A percentile compares a stretch with the other conserved stretches of the same genome.
phyloP scores from a whole-genome alignment of 2,888 invertebrate species.

The Mayetiola destructor region DNA sequence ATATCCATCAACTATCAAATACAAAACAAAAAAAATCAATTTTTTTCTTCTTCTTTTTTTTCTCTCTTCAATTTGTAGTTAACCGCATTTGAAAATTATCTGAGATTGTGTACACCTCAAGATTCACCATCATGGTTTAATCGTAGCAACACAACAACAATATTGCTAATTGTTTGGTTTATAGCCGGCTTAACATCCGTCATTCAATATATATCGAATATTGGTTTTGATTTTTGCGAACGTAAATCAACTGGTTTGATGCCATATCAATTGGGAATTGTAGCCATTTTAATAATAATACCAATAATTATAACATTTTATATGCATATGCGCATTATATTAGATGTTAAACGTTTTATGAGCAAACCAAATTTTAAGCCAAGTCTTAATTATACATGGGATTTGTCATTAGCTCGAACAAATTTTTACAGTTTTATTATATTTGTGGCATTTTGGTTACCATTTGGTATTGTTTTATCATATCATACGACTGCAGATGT shows the following conservation, averaged over 20 bases:
- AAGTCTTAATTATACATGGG: slow-evolving; percentile 45
- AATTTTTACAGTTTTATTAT: slow-evolving; percentile 50
- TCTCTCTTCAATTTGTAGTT: slow-evolving; percentile 27
- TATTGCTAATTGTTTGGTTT: slow-evolving; percentile 43
- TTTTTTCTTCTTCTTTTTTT: background rate
- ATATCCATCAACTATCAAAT: no score
- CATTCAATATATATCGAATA: slow-evolving; percentile 43
- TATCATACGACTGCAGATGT: slow-evolving; percentile 37
- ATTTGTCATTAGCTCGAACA: slow-evolving; percentile 44
- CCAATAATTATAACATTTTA: slow-evolving; percentile 43
- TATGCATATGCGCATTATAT: slow-evolving; percentile 39
- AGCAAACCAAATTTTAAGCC: slow-evolving; percentile 46
- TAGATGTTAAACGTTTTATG: slow-evolving; percentile 39
- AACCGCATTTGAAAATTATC: slow-evolving; percentile 52
- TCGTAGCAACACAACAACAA: slow-evolving; percentile 36
- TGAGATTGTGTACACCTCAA: slow-evolving; percentile 43
- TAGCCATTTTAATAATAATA: slow-evolving; percentile 42
- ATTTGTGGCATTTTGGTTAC: slow-evolving; percentile 51
- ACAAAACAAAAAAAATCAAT: no score
- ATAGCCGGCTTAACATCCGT: slow-evolving; percentile 41
- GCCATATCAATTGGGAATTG: slow-evolving; percentile 42
- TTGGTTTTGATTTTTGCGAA: slow-evolving; percentile 56
- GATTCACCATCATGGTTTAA: slow-evolving; percentile 29
- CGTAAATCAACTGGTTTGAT: slow-evolving; percentile 40
- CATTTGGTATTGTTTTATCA: slow-evolving; percentile 47